A percentile compares a stretch with the other conserved stretches of the same genome.
Evolutionary conservation across 2,888 invertebrate genomes (phyloP).

Genomic region (Platerodrilus igneus): DNA sequence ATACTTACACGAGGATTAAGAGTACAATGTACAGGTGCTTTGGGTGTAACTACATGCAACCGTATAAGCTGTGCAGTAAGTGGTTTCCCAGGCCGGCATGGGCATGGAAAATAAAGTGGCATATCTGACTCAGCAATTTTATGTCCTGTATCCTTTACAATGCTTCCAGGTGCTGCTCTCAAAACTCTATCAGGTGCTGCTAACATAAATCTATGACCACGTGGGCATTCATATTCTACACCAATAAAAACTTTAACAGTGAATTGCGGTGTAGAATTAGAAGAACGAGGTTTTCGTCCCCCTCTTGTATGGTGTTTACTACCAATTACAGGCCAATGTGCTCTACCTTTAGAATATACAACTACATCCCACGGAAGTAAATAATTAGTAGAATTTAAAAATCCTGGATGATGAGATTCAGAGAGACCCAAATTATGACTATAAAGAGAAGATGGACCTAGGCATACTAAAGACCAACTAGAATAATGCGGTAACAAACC

Average conservation of each 20-base stretch:
- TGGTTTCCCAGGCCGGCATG: conserved; percentile 68
- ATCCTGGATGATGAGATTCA: conserved; percentile 82
- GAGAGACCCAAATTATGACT: conserved; percentile 81
- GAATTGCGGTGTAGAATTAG: conserved; percentile 53
- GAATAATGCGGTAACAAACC: conserved; percentile 80
- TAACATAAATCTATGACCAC: conserved; percentile 95
- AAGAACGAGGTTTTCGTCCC: conserved; percentile 36
- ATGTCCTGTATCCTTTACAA: conserved; percentile 76
- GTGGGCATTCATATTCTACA: conserved; percentile 93
- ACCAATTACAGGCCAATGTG: conserved; percentile 36
- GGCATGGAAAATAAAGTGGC: conserved; percentile 84
- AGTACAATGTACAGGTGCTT: conserved; percentile 86
- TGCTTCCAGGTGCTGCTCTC: conserved; percentile 64
- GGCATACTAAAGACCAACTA: conserved; percentile 85
- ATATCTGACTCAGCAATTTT: conserved; percentile 83
- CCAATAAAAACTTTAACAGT: conserved; percentile 91
- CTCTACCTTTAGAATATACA: conserved; percentile 49
- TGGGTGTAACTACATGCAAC: conserved; percentile 82
- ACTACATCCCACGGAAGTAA: conserved; percentile 91
- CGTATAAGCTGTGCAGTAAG: conserved; percentile 76
- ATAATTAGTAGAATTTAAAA: conserved; percentile 84
- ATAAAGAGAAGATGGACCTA: conserved; percentile 87
- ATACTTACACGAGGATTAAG: conserved; percentile 66
- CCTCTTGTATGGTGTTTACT: conserved; percentile 42
- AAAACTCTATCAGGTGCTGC: conserved; percentile 80